Conservation (phyloP, 2,888 invertebrate species). For the Ariolimax columbianus region DNA sequence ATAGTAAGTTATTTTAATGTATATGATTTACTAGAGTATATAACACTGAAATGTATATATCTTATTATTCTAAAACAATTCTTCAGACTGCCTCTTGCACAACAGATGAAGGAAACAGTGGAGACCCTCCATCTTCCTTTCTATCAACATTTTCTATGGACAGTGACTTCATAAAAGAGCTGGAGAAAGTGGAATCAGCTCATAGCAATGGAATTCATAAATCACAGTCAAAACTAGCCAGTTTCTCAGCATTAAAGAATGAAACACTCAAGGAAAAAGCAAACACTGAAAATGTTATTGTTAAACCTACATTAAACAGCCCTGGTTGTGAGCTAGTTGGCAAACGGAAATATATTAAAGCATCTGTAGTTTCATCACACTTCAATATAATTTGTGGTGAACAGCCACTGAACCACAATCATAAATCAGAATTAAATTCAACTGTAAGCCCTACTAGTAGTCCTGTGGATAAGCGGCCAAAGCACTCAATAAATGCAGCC, state of each 20-base stretch:
- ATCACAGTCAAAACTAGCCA: background rate
- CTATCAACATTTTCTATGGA: constrained; percentile 42
- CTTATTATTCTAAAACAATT: background rate
- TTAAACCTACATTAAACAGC: background rate
- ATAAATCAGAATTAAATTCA: background rate
- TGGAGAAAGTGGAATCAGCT: constrained; percentile 45
- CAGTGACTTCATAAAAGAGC: constrained; percentile 22
- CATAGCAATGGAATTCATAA: background rate
- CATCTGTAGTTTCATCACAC: background rate
- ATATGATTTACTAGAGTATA: background rate
- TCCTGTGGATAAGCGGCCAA: constrained; percentile 40
- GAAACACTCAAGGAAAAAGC: background rate
- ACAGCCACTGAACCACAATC: background rate
- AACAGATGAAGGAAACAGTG: background rate
- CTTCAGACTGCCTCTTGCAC: background rate
- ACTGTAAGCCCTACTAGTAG: constrained; percentile 30
- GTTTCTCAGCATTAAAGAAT: background rate
- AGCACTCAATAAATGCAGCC: background rate
- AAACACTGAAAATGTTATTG: background rate
- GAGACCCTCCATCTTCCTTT: constrained; percentile 16
- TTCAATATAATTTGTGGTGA: background rate
- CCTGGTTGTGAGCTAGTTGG: background rate
- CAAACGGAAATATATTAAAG: constrained; percentile 33
- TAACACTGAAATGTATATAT: background rate
- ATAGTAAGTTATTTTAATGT: background rate